A percentile compares a stretch with the other conserved stretches of the same genome.
Conservation (phyloP, 2,888 invertebrate genomes). For the Megamerina dolium region DNA sequence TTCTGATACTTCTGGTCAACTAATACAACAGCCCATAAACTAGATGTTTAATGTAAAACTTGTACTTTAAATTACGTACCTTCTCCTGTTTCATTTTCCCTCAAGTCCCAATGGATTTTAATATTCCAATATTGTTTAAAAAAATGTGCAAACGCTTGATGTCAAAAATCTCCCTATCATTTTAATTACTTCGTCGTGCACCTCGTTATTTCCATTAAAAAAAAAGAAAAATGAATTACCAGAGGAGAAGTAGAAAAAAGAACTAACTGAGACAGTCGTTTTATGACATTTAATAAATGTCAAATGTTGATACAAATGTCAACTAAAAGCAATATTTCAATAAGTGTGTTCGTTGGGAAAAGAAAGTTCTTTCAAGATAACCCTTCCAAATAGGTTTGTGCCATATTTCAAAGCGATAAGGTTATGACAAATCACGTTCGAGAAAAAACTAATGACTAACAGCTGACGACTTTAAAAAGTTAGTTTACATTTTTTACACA, state of each 20-base stretch:
- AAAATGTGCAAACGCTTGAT: neutral
- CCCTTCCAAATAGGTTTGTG: too few relatives aligned
- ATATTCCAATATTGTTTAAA: too few relatives aligned
- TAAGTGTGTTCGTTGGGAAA: too few relatives aligned
- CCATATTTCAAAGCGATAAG: too few relatives aligned
- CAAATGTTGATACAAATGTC: too few relatives aligned
- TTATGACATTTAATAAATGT: too few relatives aligned
- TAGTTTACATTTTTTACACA: too few relatives aligned
- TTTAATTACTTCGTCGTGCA: slow-evolving; percentile 1
- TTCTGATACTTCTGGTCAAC: slow-evolving; percentile 32
- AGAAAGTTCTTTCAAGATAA: too few relatives aligned
- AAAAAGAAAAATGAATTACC: neutral
- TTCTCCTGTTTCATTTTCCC: slow-evolving; percentile 32
- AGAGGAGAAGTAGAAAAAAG: neutral
- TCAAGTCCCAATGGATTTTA: neutral
- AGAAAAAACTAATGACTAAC: neutral
- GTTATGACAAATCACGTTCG: too few relatives aligned
- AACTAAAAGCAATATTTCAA: too few relatives aligned
- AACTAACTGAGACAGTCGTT: neutral
- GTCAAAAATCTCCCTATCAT: neutral
- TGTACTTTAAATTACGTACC: slow-evolving; percentile 13
- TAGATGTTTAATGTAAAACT: slow-evolving; percentile 15
- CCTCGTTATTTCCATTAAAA: neutral
- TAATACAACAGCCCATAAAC: slow-evolving; percentile 25
- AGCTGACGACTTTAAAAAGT: neutral